Conservation (phyloP, 2,888 invertebrate species). For the Cenopis cana region DNA sequence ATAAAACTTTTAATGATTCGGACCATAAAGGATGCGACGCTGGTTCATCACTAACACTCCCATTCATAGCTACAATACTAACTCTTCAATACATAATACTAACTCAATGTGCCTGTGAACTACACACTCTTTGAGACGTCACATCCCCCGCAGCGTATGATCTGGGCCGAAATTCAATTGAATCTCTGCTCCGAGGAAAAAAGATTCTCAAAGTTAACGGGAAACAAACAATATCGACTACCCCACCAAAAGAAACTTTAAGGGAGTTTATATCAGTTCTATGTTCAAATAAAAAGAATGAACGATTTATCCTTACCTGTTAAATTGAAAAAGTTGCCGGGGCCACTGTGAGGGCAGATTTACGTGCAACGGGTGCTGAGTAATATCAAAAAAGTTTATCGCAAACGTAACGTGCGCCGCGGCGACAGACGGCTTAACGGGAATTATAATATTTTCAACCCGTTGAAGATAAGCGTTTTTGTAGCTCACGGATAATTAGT, state of each 20-base stretch:
- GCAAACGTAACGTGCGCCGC: constrained; percentile 64
- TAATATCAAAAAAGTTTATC: constrained; percentile 83
- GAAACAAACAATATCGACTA: constrained; percentile 70
- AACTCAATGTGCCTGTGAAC: constrained; percentile 34
- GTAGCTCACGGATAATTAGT: constrained; percentile 23
- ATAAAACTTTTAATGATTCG: constrained; percentile 74
- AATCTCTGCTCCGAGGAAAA: constrained; percentile 52
- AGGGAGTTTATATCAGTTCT: constrained; percentile 80
- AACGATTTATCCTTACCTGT: constrained; percentile 85
- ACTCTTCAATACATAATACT: constrained; percentile 25
- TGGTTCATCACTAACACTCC: constrained; percentile 50
- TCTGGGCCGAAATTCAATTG: constrained; percentile 21
- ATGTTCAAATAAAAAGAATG: constrained; percentile 84
- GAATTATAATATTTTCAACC: constrained; percentile 74
- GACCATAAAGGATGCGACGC: constrained; percentile 64
- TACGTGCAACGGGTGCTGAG: constrained; percentile 80
- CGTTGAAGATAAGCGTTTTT: constrained; percentile 62
- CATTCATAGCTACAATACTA: constrained; percentile 28
- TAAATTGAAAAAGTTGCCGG: constrained; percentile 84
- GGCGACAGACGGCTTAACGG: constrained; percentile 54
- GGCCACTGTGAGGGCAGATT: constrained; percentile 81
- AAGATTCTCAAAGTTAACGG: constrained; percentile 71
- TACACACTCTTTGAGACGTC: neutral
- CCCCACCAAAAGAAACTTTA: constrained; percentile 66
- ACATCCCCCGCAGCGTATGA: neutral